These are phyloP conservation scores for Scylla paramamosain DNA, from an alignment of 1,140 invertebrate genomes.

Conservation along the genomic window DNA sequence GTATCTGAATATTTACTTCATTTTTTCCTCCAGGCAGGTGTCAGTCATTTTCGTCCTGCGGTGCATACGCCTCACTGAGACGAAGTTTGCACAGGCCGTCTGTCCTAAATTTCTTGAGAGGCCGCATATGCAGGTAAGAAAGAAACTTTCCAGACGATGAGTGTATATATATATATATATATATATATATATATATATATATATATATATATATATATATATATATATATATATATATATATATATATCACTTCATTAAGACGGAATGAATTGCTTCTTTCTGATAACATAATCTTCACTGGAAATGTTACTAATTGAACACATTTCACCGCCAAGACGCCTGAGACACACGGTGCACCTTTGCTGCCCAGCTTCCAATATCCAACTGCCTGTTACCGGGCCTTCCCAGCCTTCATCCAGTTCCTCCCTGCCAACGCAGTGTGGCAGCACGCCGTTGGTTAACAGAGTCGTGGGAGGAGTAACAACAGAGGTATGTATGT, in stretches of 20 bases:
- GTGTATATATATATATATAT: neutral
- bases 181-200: neutral
- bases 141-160: neutral
- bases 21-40: slow-evolving; percentile 39
- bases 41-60: neutral
- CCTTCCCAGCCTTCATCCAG: neutral
- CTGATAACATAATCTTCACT: too few relatives aligned
- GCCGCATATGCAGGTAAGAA: slow-evolving; percentile 46
- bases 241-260: too few relatives aligned
- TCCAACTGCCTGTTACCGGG: neutral
- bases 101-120: neutral
- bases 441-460: neutral
- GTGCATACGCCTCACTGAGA: neutral
- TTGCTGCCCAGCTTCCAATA: neutral
- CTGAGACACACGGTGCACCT: neutral
- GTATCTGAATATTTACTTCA: neutral
- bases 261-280: too few relatives aligned
- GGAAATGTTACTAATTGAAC: too few relatives aligned
- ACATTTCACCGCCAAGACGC: neutral
- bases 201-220: neutral
- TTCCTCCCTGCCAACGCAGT: neutral
- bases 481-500: neutral
- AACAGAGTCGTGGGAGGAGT: neutral
- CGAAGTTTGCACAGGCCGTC: neutral
- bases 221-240: too few relatives aligned